These are phyloP conservation scores for Lamprologus sp. DNA, from an alignment of 2,113 vertebrate genomes.

Conservation along the genomic window DNA sequence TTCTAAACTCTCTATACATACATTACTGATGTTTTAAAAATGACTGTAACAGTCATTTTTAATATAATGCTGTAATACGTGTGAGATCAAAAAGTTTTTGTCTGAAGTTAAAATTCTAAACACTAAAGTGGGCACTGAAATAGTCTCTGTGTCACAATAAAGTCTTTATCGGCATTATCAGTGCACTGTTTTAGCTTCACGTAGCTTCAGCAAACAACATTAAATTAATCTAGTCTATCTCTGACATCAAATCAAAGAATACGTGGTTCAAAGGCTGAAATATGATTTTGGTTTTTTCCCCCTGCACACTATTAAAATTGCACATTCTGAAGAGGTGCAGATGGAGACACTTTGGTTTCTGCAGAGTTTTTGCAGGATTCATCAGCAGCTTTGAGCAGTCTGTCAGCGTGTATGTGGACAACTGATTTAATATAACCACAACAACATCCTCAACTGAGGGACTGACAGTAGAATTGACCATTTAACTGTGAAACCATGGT, in stretches of 20 bases:
- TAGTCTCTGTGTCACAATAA: neutral
- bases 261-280: neutral
- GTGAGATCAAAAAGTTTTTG: neutral
- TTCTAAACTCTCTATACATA: neutral
- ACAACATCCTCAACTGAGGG: neutral
- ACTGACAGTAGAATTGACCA: neutral
- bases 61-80: neutral
- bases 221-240: neutral
- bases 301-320: neutral
- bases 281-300: fast-evolving
- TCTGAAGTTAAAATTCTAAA: neutral
- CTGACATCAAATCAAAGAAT: neutral
- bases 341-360: neutral
- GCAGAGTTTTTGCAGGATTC: neutral
- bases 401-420: neutral
- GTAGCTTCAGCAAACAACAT: neutral
- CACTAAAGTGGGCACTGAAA: neutral
- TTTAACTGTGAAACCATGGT: neutral
- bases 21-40: neutral
- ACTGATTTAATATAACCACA: neutral
- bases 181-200: neutral
- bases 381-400: neutral
- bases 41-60: neutral
- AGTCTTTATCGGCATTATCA: fast-evolving
- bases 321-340: neutral